Evolutionary conservation across 2,113 vertebrate genomes (phyloP).

Genomic region (Gymnocephalus cernua): DNA sequence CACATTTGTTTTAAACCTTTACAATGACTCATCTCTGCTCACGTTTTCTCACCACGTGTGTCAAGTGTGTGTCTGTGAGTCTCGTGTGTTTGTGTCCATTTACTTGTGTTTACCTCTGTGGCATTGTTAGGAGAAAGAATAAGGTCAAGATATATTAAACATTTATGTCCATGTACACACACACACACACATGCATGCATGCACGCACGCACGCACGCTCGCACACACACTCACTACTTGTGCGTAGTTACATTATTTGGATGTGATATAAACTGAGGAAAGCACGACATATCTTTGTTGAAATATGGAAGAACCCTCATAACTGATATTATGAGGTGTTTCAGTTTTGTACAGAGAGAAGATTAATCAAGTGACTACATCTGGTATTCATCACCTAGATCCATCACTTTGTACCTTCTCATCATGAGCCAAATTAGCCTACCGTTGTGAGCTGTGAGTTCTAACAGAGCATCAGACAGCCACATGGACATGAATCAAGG

Average conservation of each 20-base stretch:
- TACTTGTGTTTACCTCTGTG: not conserved
- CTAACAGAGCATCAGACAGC: constrained; percentile 5
- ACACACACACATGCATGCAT: not conserved
- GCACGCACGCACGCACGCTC: too few species aligned
- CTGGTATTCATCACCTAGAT: constrained; percentile 19
- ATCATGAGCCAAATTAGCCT: constrained; percentile 30
- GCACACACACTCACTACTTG: too few species aligned
- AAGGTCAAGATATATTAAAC: not conserved
- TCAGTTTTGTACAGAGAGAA: not conserved
- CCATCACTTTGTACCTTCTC: constrained; percentile 2
- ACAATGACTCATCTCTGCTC: not conserved
- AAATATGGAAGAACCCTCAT: not conserved
- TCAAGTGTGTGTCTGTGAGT: not conserved
- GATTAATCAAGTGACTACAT: constrained; percentile 16
- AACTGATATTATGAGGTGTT: not conserved
- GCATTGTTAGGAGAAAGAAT: not conserved
- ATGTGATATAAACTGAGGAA: not conserved
- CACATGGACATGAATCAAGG: not conserved
- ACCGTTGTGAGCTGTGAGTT: constrained; percentile 13
- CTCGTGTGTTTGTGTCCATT: not conserved
- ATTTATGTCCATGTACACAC: not conserved
- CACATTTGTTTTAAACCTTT: not conserved
- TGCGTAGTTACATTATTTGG: not conserved
- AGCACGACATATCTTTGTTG: not conserved
- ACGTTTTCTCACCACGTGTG: not conserved